These are phyloP conservation scores for Chondrosia reniformis DNA, from an alignment of 37 sponge, comb jelly and placozoan species.

Conservation along the genomic window DNA sequence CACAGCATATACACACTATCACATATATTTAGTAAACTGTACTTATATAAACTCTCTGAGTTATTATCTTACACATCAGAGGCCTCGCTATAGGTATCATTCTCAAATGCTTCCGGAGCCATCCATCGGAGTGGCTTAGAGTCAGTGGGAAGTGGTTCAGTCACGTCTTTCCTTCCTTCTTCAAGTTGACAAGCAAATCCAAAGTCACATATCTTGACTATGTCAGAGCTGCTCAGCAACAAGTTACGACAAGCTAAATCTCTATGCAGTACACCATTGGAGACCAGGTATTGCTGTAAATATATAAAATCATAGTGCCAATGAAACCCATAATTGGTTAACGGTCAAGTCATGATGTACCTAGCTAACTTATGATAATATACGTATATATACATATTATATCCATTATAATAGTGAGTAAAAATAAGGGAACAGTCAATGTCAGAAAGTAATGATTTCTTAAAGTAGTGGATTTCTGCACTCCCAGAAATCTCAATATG, in stretches of 20 bases:
- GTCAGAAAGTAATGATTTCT: too few relatives aligned
- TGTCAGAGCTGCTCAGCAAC: not conserved
- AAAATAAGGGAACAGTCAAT: too few relatives aligned
- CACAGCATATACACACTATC: too few relatives aligned
- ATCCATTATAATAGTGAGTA: too few relatives aligned
- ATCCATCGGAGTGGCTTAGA: slow-evolving; percentile 21
- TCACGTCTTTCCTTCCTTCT: not conserved
- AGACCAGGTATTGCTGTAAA: not conserved
- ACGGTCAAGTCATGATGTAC: too few relatives aligned
- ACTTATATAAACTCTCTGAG: too few relatives aligned
- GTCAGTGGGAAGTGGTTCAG: not conserved
- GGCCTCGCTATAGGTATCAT: slow-evolving; percentile 1
- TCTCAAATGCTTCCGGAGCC: slow-evolving; percentile 19
- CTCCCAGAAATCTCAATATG: too few relatives aligned
- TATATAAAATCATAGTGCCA: not conserved
- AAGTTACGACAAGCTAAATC: slow-evolving; percentile 16
- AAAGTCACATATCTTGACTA: slow-evolving; percentile 15
- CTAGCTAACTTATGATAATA: too few relatives aligned
- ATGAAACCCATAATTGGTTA: too few relatives aligned
- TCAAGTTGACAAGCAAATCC: slow-evolving; percentile 8
- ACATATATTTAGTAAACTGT: too few relatives aligned
- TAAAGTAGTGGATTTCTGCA: too few relatives aligned
- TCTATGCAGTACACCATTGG: slow-evolving; percentile 6
- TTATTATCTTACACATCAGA: slow-evolving; percentile 20
- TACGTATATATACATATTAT: too few relatives aligned